Evolutionary conservation across 2,113 vertebrate genomes (phyloP), one percentile per base, ranked within the genome.

Genomic region (Bufo gargarizans): DNA sequence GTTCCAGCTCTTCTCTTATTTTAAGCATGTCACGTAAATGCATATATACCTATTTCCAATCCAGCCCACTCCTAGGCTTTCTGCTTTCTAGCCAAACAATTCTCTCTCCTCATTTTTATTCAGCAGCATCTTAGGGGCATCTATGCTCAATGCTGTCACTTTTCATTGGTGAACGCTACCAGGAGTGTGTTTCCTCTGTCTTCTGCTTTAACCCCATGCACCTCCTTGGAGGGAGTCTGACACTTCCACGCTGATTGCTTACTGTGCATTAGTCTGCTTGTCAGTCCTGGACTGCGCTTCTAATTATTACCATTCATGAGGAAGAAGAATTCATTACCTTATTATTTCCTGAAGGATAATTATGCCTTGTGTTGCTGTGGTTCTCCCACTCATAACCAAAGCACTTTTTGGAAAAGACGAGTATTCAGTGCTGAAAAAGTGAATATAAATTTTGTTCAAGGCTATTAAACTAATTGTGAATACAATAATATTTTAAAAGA

Each of bases 191-290:
- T 84, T 47, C 65, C 65, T 71, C 20, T 55, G 63, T 84, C 82
- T 84, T 49, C 4, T 71, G 47, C 82, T 69, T 84, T 84, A 84
- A 84, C 82, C 82, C 82, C 82, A 84, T 84, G 14, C 63, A 55
- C 82, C 20, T 84, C 82, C 82, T 84, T 69, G 8, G 82, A 71
- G 82, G 50, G 63, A 71, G 63, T 22, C 65, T 84, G 82, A 53
- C 82, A 71, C 82, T 84, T 71, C 49, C 7, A 49, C 16, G 82
- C 65, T 71, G 82, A 84, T 84, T 84, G 82, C 82, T 71, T 84
- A 84, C 82, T 22, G 12, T 33, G 45, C 82, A 84, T 71, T 84
- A 84, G 82, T 55, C 63, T 84, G 82, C 82, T 84, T 84, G 82
- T 84, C 82, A 84, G 14, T 71, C n/a, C 20, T 17, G 82, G 47